Evolutionary conservation across 2,797 vertebrate species (phyloP).

Genomic region (Rhynchotus rufescens): DNA sequence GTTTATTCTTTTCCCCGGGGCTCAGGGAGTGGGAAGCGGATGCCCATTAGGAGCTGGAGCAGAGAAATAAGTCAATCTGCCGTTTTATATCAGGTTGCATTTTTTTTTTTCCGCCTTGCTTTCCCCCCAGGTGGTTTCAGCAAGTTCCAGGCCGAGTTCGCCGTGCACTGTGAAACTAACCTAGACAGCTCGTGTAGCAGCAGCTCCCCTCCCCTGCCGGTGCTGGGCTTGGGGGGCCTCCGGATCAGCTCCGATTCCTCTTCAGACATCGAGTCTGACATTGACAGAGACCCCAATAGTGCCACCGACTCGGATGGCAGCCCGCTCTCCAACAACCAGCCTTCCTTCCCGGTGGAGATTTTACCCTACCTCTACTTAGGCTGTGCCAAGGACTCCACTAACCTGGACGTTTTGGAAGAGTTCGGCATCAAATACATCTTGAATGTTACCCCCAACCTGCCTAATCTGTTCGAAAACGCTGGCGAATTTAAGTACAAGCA

Average conservation of each 20-base stretch:
- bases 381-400: conserved; percentile 98
- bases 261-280: conserved; percentile 94
- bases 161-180: conserved; percentile 95
- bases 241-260: conserved; percentile 97
- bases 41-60: background rate
- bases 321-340: conserved; percentile 93
- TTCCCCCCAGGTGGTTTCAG: conserved; percentile 91
- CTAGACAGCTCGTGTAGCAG: conserved; percentile 92
- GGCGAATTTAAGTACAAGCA: conserved; percentile 99
- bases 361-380: conserved; percentile 97
- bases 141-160: conserved; percentile 95
- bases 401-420: conserved; percentile 94
- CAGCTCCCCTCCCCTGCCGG: conserved; percentile 89
- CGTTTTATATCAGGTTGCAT: background rate
- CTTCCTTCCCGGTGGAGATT: conserved; percentile 97
- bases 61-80: background rate
- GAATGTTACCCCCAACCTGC: conserved; percentile 98
- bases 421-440: conserved; percentile 99
- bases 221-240: conserved; percentile 93
- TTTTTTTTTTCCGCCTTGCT: background rate
- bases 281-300: conserved; percentile 92
- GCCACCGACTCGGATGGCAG: conserved; percentile 96
- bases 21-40: background rate
- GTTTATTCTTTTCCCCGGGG: background rate
- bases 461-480: conserved; percentile 97